Evolutionary conservation across 2,888 invertebrate genomes (phyloP).

Genomic region (Nycteola revayana): DNA sequence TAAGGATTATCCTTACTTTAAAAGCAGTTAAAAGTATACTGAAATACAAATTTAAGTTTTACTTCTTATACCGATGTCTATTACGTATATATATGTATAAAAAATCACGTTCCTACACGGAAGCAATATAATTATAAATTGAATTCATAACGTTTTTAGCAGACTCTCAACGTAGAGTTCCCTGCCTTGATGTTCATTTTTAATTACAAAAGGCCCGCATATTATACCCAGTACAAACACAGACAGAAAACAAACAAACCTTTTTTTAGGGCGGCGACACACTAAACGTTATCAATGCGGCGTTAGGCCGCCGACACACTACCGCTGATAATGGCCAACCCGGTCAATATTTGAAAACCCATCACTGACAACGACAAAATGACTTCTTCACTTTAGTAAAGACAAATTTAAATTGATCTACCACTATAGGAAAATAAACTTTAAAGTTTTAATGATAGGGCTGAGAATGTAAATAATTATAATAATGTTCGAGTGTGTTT

Average conservation of each 20-base stretch:
- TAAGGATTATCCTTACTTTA: too few species aligned
- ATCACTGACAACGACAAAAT: conserved; percentile 67
- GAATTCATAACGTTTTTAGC: conserved; percentile 6
- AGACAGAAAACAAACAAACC: conserved; percentile 62
- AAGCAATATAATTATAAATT: neutral
- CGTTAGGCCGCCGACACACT: conserved; percentile 56
- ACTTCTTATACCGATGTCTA: too few species aligned
- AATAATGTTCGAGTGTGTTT: conserved; percentile 22
- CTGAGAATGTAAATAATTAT: conserved; percentile 20
- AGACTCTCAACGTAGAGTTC: conserved; percentile 26
- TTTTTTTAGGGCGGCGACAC: conserved; percentile 61
- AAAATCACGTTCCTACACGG: too few species aligned
- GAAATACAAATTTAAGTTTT: too few species aligned
- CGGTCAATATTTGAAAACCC: conserved; percentile 79
- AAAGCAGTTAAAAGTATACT: too few species aligned
- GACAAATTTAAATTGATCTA: conserved; percentile 37
- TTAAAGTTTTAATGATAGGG: conserved; percentile 27
- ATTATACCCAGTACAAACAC: conserved; percentile 58
- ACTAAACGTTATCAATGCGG: conserved; percentile 57
- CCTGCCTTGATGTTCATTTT: conserved; percentile 43
- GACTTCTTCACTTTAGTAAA: conserved; percentile 72
- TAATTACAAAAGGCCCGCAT: conserved; percentile 59
- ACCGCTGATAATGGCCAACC: conserved; percentile 66
- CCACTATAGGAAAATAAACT: conserved; percentile 25
- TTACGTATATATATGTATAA: too few species aligned